A percentile compares a stretch with the other conserved stretches of the same genome.
Evolutionary conservation across 2,113 vertebrate genomes (phyloP).

Genomic region (Antechinus stuartii): DNA sequence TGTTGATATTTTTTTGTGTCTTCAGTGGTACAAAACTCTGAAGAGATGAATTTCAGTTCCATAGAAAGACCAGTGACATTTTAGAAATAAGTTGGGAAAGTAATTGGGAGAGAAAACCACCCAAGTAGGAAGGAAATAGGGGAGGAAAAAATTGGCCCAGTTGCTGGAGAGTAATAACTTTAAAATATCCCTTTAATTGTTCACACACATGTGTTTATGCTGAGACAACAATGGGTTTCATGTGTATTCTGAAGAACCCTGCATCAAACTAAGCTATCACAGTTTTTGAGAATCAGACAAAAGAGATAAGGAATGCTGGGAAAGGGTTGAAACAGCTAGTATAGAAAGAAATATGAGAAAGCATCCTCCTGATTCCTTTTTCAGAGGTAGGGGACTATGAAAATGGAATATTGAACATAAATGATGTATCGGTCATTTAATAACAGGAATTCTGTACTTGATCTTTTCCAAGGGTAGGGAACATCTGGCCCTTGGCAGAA

Average conservation of each 20-base stretch:
- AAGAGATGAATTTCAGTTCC: neutral
- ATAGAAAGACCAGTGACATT: slow-evolving; percentile 49
- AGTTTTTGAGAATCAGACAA: neutral
- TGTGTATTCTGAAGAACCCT: slow-evolving; percentile 28
- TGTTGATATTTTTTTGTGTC: slow-evolving; percentile 33
- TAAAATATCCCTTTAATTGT: slow-evolving; percentile 36
- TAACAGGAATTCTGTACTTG: neutral
- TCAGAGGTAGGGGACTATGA: neutral
- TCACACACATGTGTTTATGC: slow-evolving; percentile 12
- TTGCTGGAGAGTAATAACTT: neutral
- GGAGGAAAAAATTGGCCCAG: slow-evolving; percentile 16
- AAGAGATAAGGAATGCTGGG: neutral
- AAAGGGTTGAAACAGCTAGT: neutral
- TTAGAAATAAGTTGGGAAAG: slow-evolving; percentile 14
- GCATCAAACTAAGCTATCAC: neutral
- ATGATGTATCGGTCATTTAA: neutral
- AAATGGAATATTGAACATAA: neutral
- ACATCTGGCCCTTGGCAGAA: too few species aligned
- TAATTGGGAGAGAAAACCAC: neutral
- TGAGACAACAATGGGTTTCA: slow-evolving; percentile 30
- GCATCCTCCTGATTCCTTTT: neutral
- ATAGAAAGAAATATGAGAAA: neutral
- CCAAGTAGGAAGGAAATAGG: neutral
- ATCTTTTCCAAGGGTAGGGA: too few species aligned
- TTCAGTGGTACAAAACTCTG: neutral